These are phyloP conservation scores for Melanotaenia trifasciata DNA, from an alignment of 2,797 vertebrate species.

Conservation along the genomic window DNA sequence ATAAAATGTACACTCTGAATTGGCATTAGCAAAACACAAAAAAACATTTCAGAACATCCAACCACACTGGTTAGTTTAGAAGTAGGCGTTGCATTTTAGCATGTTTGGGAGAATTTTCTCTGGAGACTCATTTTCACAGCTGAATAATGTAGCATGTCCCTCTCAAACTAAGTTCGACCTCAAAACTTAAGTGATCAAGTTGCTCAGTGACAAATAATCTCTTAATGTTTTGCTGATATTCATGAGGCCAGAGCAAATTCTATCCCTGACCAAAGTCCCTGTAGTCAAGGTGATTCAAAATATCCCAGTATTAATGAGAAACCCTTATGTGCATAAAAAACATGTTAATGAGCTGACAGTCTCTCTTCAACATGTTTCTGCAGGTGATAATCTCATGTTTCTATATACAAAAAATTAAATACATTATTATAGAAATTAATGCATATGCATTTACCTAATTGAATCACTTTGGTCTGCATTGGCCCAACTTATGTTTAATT, in stretches of 20 bases:
- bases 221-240: conserved; percentile 10
- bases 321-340: neutral
- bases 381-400: neutral
- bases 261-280: conserved; percentile 61
- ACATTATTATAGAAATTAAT: neutral
- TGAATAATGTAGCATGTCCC: conserved; percentile 2
- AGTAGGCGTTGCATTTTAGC: conserved; percentile 71
- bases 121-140: conserved; percentile 43
- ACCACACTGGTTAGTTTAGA: conserved; percentile 2
- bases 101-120: conserved; percentile 74
- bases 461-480: conserved; percentile 91
- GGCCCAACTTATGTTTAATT: conserved; percentile 90
- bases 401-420: neutral
- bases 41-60: neutral
- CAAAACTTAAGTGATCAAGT: conserved; percentile 4
- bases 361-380: conserved; percentile 23
- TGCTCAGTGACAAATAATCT: neutral
- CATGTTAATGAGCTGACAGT: neutral
- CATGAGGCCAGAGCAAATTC: conserved; percentile 76
- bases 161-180: conserved; percentile 28
- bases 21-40: neutral
- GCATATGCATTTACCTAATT: conserved; percentile 34
- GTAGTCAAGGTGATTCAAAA: conserved; percentile 87
- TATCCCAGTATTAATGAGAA: neutral
- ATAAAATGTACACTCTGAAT: neutral